Conservation (phyloP, 2,888 invertebrate species). For the Metacarcinus magister region DNA sequence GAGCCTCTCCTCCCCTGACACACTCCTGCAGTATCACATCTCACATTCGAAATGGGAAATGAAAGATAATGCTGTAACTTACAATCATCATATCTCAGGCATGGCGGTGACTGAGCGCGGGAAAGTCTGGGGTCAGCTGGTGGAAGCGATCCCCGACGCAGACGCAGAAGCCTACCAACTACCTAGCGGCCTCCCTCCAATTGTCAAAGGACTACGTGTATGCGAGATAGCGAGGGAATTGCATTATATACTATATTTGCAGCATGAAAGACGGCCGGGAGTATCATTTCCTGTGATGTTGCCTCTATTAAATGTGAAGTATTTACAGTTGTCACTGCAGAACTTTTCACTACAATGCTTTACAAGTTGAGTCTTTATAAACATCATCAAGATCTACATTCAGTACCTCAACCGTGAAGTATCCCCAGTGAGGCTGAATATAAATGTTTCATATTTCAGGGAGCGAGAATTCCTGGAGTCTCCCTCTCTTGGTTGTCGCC, state of each 20-base stretch:
- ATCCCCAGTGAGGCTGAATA: conserved; percentile 68
- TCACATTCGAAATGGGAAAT: conserved; percentile 38
- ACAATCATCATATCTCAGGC: conserved; percentile 71
- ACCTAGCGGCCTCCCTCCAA: conserved; percentile 52
- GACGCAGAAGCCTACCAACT: not conserved
- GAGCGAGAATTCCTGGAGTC: conserved; percentile 56
- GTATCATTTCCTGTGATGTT: conserved; percentile 50
- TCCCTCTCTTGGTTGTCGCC: conserved; percentile 69
- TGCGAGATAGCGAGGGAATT: conserved; percentile 66
- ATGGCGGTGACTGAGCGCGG: conserved; percentile 71
- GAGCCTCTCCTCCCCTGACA: conserved; percentile 1
- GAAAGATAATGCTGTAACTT: conserved; percentile 60
- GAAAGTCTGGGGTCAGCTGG: conserved; percentile 77
- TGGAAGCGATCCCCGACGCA: conserved; percentile 33
- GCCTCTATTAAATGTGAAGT: not conserved
- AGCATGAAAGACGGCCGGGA: conserved; percentile 59
- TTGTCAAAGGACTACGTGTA: conserved; percentile 73
- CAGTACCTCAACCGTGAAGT: conserved; percentile 18
- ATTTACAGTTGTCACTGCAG: not conserved
- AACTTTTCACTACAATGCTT: conserved; percentile 3
- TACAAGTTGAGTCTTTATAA: conserved; percentile 52
- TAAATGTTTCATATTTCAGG: conserved; percentile 74
- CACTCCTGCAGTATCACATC: conserved; percentile 31
- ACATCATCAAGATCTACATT: not conserved
- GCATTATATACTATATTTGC: conserved; percentile 71